These are phyloP conservation scores for Rhombomys opimus DNA, from an alignment of 2,113 vertebrate genomes.

Conservation along the genomic window DNA sequence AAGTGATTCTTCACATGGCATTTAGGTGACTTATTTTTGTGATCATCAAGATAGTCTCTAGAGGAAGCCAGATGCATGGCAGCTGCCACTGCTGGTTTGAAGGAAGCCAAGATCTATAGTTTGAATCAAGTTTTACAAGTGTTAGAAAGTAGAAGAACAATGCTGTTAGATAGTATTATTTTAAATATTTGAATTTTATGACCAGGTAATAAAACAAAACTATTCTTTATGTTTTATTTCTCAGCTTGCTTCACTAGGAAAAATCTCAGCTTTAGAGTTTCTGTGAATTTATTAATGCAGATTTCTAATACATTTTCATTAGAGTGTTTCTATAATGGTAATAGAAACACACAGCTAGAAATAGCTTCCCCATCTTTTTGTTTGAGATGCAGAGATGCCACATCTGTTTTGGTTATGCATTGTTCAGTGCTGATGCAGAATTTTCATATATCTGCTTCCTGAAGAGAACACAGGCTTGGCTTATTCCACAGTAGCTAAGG, in stretches of 20 bases:
- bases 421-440: neutral
- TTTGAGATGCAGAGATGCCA: neutral
- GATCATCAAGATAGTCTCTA: neutral
- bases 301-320: neutral
- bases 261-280: constrained; percentile 11
- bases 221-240: neutral
- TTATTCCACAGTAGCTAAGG: neutral
- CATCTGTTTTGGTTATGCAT: neutral
- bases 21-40: neutral
- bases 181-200: constrained; percentile 34
- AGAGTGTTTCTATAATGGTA: neutral
- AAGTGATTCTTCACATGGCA: neutral
- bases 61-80: neutral
- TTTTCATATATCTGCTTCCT: neutral
- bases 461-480: neutral
- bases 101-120: neutral
- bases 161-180: neutral
- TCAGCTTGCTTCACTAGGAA: neutral
- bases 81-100: neutral
- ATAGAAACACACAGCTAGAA: neutral
- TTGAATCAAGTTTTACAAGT: neutral
- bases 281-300: neutral
- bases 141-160: neutral
- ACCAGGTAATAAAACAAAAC: neutral
- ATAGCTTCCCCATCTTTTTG: neutral